Conservation (phyloP, 2,888 invertebrate genomes). For the Schrankia costaestrigalis region DNA sequence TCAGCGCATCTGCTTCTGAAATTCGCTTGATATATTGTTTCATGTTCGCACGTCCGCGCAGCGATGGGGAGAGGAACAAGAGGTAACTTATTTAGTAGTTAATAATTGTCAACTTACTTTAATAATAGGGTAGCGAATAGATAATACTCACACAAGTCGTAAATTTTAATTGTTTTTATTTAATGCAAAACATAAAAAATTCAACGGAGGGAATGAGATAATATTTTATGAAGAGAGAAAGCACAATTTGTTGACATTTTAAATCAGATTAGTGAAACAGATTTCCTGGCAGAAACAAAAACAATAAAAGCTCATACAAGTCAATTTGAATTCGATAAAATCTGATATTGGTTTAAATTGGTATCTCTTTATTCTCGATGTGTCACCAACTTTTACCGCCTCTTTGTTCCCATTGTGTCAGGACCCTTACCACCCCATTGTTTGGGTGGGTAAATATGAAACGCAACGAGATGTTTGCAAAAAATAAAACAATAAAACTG, state of each 20-base stretch:
- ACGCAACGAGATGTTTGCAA: slow-evolving; percentile 38
- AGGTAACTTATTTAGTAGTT: slow-evolving; percentile 5
- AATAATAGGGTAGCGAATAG: no score
- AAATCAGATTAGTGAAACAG: no score
- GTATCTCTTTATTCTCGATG: slow-evolving; percentile 3
- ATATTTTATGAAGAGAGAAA: no score
- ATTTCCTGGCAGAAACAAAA: no score
- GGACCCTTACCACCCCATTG: slow-evolving; percentile 12
- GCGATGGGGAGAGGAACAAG: slow-evolving; percentile 5
- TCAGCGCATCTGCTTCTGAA: slow-evolving; percentile 50
- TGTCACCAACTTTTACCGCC: slow-evolving; percentile 3
- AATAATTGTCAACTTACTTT: slow-evolving; percentile 5
- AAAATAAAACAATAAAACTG: slow-evolving; percentile 35
- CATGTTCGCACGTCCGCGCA: slow-evolving; percentile 29
- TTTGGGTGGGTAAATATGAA: slow-evolving; percentile 30
- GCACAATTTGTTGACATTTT: no score
- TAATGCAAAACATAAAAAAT: no score
- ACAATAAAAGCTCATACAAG: slow-evolving; percentile 2
- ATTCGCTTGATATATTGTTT: slow-evolving; percentile 40
- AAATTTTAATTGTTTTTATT: no score
- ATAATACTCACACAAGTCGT: no score
- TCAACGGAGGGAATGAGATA: no score
- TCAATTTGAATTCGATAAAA: slow-evolving; percentile 5
- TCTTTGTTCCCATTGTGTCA: slow-evolving; percentile 1
- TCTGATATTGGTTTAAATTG: slow-evolving; percentile 4